Conservation (phyloP, 2,888 invertebrate species). For the Trichacis sp. region DNA sequence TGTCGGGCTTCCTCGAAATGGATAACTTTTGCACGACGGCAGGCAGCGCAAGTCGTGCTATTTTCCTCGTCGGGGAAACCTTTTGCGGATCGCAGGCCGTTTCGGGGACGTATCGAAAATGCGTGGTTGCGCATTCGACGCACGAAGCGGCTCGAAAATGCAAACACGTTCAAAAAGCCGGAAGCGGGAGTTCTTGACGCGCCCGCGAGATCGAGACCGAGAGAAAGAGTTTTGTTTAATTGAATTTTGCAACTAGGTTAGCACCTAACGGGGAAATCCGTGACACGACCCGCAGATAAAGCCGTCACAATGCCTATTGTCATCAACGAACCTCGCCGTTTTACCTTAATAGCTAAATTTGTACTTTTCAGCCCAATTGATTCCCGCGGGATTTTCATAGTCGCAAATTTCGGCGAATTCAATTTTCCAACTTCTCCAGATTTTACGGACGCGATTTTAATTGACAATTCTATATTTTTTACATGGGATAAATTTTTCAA, state of each 20-base stretch:
- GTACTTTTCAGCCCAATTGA: slow-evolving; percentile 40
- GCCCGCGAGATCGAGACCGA: too few species aligned
- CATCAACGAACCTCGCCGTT: slow-evolving; percentile 24
- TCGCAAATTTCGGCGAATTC: too few species aligned
- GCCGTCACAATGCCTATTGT: slow-evolving; percentile 38
- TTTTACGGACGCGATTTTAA: too few species aligned
- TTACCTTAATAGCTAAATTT: slow-evolving; percentile 30
- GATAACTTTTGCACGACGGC: not conserved
- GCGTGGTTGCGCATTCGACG: too few species aligned
- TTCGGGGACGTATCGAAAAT: not conserved
- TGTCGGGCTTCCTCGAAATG: slow-evolving; percentile 5
- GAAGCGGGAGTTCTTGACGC: slow-evolving; percentile 23
- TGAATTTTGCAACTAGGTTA: slow-evolving; percentile 45
- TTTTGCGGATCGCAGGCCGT: not conserved
- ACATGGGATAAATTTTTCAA: too few species aligned
- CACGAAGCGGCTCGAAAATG: not conserved
- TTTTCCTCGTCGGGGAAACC: slow-evolving; percentile 2
- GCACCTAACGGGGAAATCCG: slow-evolving; percentile 53
- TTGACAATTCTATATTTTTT: too few species aligned
- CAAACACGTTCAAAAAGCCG: slow-evolving; percentile 20
- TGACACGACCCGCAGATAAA: slow-evolving; percentile 43
- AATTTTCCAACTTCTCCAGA: too few species aligned
- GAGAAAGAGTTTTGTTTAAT: slow-evolving; percentile 41
- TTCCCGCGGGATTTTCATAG: too few species aligned
- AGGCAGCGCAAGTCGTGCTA: not conserved